Evolutionary conservation across 2,888 invertebrate species (phyloP).

Genomic region (Psylliodes chrysocephalus): DNA sequence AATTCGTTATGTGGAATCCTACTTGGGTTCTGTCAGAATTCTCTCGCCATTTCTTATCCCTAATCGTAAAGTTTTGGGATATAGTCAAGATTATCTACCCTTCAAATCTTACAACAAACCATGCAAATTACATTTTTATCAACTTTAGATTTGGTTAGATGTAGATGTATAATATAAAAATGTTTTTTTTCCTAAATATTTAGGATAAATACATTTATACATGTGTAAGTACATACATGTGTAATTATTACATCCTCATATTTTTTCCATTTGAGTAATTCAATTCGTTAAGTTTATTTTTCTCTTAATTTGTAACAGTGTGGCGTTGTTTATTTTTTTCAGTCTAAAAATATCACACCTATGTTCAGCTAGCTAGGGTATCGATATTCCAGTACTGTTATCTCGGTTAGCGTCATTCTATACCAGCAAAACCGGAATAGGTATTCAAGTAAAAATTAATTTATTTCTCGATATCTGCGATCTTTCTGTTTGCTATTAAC

Average conservation of each 20-base stretch:
- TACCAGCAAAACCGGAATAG: conserved; percentile 11
- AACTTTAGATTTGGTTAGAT: too few relatives aligned
- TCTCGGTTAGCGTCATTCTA: background rate
- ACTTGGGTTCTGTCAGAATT: too few relatives aligned
- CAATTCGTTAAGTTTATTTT: background rate
- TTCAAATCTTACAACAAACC: too few relatives aligned
- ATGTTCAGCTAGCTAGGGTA: conserved; percentile 10
- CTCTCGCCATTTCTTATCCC: too few relatives aligned
- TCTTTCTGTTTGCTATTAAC: background rate
- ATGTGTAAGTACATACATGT: too few relatives aligned
- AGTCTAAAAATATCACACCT: conserved; percentile 15
- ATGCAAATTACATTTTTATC: too few relatives aligned
- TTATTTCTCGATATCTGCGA: conserved; percentile 1
- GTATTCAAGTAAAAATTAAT: conserved; percentile 3
- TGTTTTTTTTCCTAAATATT: too few relatives aligned
- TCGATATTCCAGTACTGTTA: conserved; percentile 1
- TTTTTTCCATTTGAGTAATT: conserved; percentile 5
- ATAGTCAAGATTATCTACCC: too few relatives aligned
- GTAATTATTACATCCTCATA: conserved; percentile 4
- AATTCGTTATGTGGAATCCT: too few relatives aligned
- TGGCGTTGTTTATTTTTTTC: conserved; percentile 19
- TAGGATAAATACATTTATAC: too few relatives aligned
- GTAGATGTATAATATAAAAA: too few relatives aligned
- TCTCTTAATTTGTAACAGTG: conserved; percentile 10
- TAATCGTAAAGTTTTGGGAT: too few relatives aligned